These are phyloP conservation scores for Trididemnum miniatum DNA, from an alignment of 23 tunicate genomes.

Conservation along the genomic window DNA sequence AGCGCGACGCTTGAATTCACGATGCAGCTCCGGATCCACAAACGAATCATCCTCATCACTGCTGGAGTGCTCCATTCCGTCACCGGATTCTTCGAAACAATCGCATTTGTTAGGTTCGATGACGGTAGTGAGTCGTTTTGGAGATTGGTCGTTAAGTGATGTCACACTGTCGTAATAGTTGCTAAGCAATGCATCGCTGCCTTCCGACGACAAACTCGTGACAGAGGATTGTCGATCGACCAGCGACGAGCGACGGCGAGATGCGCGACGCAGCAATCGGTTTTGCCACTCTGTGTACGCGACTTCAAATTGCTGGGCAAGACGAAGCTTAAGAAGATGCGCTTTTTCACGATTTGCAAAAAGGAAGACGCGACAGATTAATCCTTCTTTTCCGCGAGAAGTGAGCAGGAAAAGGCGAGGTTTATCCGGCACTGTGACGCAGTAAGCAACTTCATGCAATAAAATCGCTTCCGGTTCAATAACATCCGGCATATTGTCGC, in stretches of 20 bases:
- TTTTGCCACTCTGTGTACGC: constrained; percentile 56
- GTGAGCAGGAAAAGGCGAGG: constrained; percentile 72
- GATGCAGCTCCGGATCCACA: constrained; percentile 25
- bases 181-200: not conserved
- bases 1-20: constrained; percentile 58
- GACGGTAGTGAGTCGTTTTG: not conserved
- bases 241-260: constrained; percentile 3
- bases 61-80: not conserved
- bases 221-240: not conserved
- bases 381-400: constrained; percentile 50
- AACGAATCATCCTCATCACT: constrained; percentile 9
- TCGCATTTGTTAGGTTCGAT: not conserved
- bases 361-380: constrained; percentile 54
- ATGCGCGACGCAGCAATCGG: not conserved
- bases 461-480: constrained; percentile 5
- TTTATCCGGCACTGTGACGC: constrained; percentile 60
- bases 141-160: not conserved
- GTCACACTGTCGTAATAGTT: not conserved
- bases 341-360: constrained; percentile 62
- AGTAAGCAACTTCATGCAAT: constrained; percentile 82
- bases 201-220: not conserved
- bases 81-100: not conserved
- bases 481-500: not conserved
- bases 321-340: constrained; percentile 41
- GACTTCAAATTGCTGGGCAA: constrained; percentile 64